These are phyloP conservation scores for Gobius niger DNA, from an alignment of 2,113 vertebrate genomes.

Conservation along the genomic window DNA sequence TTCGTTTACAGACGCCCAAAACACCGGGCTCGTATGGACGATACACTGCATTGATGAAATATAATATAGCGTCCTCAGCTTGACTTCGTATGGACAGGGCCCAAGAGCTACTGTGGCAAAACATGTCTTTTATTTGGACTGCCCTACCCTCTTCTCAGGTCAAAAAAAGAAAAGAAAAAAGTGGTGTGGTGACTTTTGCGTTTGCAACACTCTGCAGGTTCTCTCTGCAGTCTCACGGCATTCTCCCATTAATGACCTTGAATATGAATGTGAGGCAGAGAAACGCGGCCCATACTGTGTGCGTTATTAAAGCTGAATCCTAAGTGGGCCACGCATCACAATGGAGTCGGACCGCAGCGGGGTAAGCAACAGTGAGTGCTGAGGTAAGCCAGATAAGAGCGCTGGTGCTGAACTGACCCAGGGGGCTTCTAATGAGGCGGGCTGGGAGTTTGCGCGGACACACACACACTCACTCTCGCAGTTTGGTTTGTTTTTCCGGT, in stretches of 20 bases:
- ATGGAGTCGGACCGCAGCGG: not conserved
- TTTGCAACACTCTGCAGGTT: not conserved
- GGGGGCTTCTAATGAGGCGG: not conserved
- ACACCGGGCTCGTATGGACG: too few relatives aligned
- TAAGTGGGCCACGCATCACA: slow-evolving; percentile 1
- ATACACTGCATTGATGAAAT: too few relatives aligned
- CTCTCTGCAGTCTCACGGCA: not conserved
- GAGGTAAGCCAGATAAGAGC: not conserved
- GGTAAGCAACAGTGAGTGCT: not conserved
- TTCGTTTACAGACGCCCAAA: too few relatives aligned
- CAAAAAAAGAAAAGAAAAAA: too few relatives aligned
- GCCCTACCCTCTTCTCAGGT: too few relatives aligned
- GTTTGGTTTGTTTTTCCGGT: not conserved
- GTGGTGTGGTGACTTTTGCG: not conserved
- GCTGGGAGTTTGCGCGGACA: not conserved
- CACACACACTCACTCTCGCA: not conserved
- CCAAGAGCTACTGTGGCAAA: too few relatives aligned
- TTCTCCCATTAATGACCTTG: not conserved
- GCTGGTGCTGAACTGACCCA: slow-evolving; percentile 3
- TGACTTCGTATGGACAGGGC: too few relatives aligned
- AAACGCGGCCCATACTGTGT: not conserved
- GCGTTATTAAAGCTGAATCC: not conserved
- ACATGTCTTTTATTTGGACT: too few relatives aligned
- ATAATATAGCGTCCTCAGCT: too few relatives aligned
- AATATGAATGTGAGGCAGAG: not conserved